phyloP scores from a whole-genome alignment of 2,888 invertebrate species.

The Campoplex nolae region DNA sequence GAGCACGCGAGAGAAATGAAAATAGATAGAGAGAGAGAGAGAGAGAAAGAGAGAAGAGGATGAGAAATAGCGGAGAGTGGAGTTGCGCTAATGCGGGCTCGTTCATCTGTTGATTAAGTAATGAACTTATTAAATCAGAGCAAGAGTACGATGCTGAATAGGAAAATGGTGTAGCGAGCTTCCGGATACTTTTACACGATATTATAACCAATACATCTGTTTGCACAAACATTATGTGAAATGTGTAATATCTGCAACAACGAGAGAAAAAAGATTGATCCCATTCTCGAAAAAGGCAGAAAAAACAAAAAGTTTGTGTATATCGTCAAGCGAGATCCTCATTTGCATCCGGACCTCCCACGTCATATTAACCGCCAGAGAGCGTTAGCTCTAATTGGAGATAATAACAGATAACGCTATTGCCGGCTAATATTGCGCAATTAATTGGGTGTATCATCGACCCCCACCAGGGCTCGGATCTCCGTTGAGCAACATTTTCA shows the following conservation, averaged over 20 bases:
- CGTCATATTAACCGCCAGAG: slow-evolving; percentile 77
- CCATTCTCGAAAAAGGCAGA: neutral
- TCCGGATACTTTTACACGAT: slow-evolving; percentile 4
- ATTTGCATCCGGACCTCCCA: slow-evolving; percentile 35
- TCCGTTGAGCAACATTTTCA: slow-evolving; percentile 6
- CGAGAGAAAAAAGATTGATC: neutral
- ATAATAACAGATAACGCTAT: slow-evolving; percentile 70
- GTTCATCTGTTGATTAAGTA: slow-evolving; percentile 83
- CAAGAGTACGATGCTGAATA: slow-evolving; percentile 67
- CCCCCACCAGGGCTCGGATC: neutral
- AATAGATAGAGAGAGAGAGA: neutral
- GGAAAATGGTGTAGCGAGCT: slow-evolving; percentile 47
- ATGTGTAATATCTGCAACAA: neutral
- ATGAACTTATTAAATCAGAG: slow-evolving; percentile 83
- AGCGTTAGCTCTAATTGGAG: slow-evolving; percentile 78
- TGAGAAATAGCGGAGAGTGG: slow-evolving; percentile 8
- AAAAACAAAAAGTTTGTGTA: slow-evolving; percentile 8
- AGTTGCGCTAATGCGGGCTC: slow-evolving; percentile 61
- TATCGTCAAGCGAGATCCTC: neutral
- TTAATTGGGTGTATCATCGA: slow-evolving; percentile 63
- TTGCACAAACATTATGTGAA: neutral
- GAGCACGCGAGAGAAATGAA: slow-evolving; percentile 33
- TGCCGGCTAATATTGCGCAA: slow-evolving; percentile 42
- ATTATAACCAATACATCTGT: slow-evolving; percentile 14
- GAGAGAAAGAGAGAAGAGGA: slow-evolving; percentile 26